Base-by-base conservation (phyloP, 2,888 invertebrate genomes). In the Trypoxylon attenuatum region DNA sequence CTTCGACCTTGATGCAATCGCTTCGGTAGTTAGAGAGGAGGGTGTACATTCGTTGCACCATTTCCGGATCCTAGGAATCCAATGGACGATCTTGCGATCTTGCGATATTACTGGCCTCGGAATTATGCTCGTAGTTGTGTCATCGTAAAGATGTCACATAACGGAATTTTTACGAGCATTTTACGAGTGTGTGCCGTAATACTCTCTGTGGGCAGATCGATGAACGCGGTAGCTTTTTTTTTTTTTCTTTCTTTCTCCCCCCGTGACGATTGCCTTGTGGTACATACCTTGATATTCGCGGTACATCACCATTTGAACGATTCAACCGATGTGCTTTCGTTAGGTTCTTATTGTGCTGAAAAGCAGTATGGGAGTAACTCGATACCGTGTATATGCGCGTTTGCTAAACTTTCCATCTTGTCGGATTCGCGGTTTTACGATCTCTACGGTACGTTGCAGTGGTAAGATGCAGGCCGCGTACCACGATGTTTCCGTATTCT, bases 1-100 rank as follows among this genome's bases (percentile, higher is more conserved):
- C 56, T 56, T 59, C 70, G 73, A 73, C 73, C 70, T 73, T 70
- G 73, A 46, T 70, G 52, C 39, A 54, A 62, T 64, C 61, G n/a
- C n/a, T n/a, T n/a, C n/a, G n/a, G n/a, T n/a, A n/a, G n/a, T n/a
- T n/a, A n/a, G n/a, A n/a, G n/a, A n/a, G n/a, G n/a, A n/a, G n/a
- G n/a, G n/a, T n/a, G n/a, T n/a, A n/a, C n/a, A n/a, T n/a, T n/a
- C n/a, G n/a, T n/a, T n/a, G n/a, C 56, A 50, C 60, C 57, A 60
- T 58, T 62, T 62, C 62, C 62, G 51, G 56, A 49, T 56, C 41
- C 47, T 38, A 25, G 43, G 23, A 25, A 27, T 55, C 47, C 38
- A 46, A 6, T 16, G 15, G n/a, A n/a, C n/a, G n/a, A n/a, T n/a
- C n/a, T n/a, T n/a, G n/a, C n/a, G n/a, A n/a, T n/a, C n/a, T n/a